These are phyloP conservation scores for Hydropotes inermis DNA, from an alignment of 2,113 vertebrate species.

Conservation along the genomic window DNA sequence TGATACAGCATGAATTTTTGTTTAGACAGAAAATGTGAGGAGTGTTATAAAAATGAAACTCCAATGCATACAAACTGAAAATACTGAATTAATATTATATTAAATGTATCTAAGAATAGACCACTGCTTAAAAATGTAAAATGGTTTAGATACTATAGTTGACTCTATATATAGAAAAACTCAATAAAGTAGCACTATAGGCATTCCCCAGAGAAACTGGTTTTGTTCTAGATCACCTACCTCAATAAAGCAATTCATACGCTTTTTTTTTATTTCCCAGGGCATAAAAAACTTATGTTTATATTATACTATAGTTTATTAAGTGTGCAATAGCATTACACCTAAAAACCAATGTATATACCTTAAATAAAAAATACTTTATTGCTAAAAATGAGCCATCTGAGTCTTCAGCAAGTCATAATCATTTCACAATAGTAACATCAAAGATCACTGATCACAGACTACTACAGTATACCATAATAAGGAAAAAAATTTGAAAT, in stretches of 20 bases:
- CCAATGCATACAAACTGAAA: not conserved
- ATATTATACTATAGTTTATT: not conserved
- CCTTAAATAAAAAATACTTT: not conserved
- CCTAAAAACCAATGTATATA: not conserved
- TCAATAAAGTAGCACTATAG: not conserved
- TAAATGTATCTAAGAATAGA: not conserved
- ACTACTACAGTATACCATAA: not conserved
- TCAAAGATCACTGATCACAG: not conserved
- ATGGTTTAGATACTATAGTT: not conserved
- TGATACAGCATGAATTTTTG: constrained; percentile 12
- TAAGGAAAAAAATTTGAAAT: not conserved
- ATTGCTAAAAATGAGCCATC: not conserved
- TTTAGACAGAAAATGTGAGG: not conserved
- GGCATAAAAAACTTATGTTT: not conserved
- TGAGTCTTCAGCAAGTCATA: not conserved
- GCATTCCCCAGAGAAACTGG: not conserved
- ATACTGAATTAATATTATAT: not conserved
- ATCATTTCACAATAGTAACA: not conserved
- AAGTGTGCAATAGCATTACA: not conserved
- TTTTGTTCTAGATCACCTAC: not conserved
- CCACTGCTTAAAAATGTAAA: not conserved
- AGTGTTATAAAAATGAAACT: not conserved
- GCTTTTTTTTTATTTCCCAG: not conserved
- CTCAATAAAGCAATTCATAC: not conserved
- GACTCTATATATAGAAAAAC: not conserved